Evolutionary conservation across 2,797 vertebrate species (phyloP), one percentile per base, ranked within the genome.

Genomic region (Crax fasciolata): DNA sequence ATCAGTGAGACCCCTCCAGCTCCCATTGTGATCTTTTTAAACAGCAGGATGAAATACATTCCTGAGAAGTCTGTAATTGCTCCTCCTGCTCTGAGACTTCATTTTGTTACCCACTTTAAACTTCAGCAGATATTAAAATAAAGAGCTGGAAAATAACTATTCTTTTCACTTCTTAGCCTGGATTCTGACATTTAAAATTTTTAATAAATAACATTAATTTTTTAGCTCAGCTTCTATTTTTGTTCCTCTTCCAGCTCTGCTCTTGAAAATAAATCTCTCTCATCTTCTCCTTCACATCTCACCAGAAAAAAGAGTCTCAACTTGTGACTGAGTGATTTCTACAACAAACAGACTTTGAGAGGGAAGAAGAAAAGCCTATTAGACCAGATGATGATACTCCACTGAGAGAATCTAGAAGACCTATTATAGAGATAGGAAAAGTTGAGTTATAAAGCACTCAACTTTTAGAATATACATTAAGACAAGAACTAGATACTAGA

Each of bases 201-300:
- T 89, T 57, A 86, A 80, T 77, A 81, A 89, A 86, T 30, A 55
- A 35, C 27, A 68, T 23, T 2, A 81, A 16, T 75, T 86, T 79
- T 84, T 90, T 62, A 76, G 18, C 30, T 86, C 23, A 41, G 30
- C 16, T 84, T 88, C 86, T 90, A 35, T 87, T 92, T 92, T 79
- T 63, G 52, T 90, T 96, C 77, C 49, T 49, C 65, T 84, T 88
- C 54, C 62, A 84, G 38, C 46, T 95, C 41, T 19, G 57, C 59
- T 72, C 80, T 63, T 90, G 58, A 92, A 94, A 95, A 82, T 75
- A 84, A 79, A 87, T 90, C 39, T 78, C 57, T 93, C 80, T 90
- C 62, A 88, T 88, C 48, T 70, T 71, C 72, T 77, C 41, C 66
- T 89, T 95, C 55, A 81, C 43, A 49, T 84, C 61, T 90, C 78